Base-by-base conservation (phyloP, 2,113 vertebrate species). In the Marmota monax region DNA sequence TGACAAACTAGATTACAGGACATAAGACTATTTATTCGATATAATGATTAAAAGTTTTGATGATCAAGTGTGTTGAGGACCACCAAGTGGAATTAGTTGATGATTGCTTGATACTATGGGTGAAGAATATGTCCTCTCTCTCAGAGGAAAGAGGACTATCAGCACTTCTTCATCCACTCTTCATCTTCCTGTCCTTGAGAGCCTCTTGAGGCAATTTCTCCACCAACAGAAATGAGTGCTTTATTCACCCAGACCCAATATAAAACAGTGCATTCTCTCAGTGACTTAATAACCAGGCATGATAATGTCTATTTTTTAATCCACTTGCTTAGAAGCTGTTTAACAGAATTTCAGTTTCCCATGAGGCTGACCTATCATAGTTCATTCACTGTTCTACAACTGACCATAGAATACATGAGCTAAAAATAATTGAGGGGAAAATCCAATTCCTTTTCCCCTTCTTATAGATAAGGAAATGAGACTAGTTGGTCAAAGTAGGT, bases 151-250 rank as follows among this genome's bases (percentile, higher is more conserved):
- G 32, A 48, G 25, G 77, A 58, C 53, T 39, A 0, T 34, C 20
- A 87, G 16, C 29, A 92, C 25, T 86, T 51, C 7, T 84, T 84
- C 74, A 42, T 76, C 58, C 23, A 76, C 92, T 96, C 17, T 78
- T 22, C 67, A 18, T 69, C 53, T 51, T 77, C 37, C 13, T 84
- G 34, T 79, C 37, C 56, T 48, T 42, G 18, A 51, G 27, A 69
- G 16, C 18, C 32, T 90, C 58, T 76, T 70, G 67, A 97, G 42
- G 45, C 27, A 91, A 4, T 80, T 93, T 95, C 25, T 84, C 84
- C 25, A 72, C 27, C 88, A 78, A 85, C 25, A 91, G 37, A 67
- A 58, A 90, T 53, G 61, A 95, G 12, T 92, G 39, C 48, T 84
- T 96, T 87, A 48, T 94, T 92, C 23, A 27, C 29, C 4, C 8